Base-by-base conservation (phyloP, 2,797 vertebrate species). In the Sebastes taczanowskii region DNA sequence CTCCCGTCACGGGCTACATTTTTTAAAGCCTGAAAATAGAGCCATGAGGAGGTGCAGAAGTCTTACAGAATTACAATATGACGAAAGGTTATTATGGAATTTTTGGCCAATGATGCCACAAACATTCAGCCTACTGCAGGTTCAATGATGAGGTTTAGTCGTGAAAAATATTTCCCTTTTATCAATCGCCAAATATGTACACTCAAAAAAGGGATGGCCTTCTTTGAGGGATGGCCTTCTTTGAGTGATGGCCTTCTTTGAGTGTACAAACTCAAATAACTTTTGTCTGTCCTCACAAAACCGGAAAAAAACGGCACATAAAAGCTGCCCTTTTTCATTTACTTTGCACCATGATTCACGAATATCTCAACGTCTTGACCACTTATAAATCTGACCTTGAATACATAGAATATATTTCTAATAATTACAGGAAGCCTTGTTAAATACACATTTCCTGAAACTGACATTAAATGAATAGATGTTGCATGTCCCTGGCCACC, bases 91-190 rank as follows among this genome's bases (percentile, higher is more conserved):
- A 46, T 46, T 46, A 42, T 42, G 38, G 38, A 1, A 0, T 42
- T 42, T 42, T 42, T 42, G 13, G 0, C 38, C 38, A 42, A 16
- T 42, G 38, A 42, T 42, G 38, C 38, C 14, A 42, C 1, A 42
- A 42, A 0, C 0, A 16, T 14, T 42, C 38, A 1, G 38, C 2
- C 14, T 0, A 16, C 14, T 42, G 14, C 1, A 3, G 38, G 14
- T 42, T 16, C 3, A 42, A 14, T 0, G 35, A 14, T 38, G 35
- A 38, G 35, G 35, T 7, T 42, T 42, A 42, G 14, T 42, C 32
- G 42, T 22, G 7, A 42, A 42, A 52, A 52, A 9, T 1, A 35
- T 34, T 78, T 72, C 1, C 1, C 3, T 58, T 63, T 49, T 23
- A 7, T 1, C 11, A 23, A 25, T 6, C 4, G 7, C 11, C 32